Percentiles rank a stretch among this genome's conserved stretches.
These are phyloP conservation scores for Eurois occulta DNA, from an alignment of 2,888 invertebrate genomes.

Conservation along the genomic window DNA sequence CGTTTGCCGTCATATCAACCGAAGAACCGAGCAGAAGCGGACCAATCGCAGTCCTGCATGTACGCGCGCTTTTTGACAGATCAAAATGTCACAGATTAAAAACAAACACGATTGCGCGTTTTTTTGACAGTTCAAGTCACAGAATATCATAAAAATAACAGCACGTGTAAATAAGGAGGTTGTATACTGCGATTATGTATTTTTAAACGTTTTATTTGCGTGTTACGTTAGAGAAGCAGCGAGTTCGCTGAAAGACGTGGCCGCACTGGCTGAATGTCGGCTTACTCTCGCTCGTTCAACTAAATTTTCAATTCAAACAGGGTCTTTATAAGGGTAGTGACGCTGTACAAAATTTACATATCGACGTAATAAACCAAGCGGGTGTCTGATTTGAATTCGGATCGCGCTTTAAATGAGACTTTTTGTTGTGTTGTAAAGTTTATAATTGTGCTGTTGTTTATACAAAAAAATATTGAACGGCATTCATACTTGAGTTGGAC, in stretches of 20 bases:
- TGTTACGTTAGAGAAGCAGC: slow-evolving; percentile 80
- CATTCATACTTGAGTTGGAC: not conserved
- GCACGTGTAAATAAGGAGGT: slow-evolving; percentile 40
- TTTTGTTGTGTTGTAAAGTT: slow-evolving; percentile 70
- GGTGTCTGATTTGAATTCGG: slow-evolving; percentile 88
- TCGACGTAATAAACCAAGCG: slow-evolving; percentile 89
- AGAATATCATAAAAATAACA: slow-evolving; percentile 41
- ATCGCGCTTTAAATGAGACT: slow-evolving; percentile 78
- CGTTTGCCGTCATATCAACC: slow-evolving; percentile 67
- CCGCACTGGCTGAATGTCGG: slow-evolving; percentile 86
- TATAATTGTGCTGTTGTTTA: slow-evolving; percentile 57
- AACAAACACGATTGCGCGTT: slow-evolving; percentile 41
- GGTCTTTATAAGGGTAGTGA: slow-evolving; percentile 91
- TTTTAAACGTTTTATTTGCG: slow-evolving; percentile 67
- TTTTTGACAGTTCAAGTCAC: slow-evolving; percentile 55
- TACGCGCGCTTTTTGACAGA: slow-evolving; percentile 67
- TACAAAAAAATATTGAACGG: slow-evolving; percentile 12
- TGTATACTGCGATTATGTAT: slow-evolving; percentile 39
- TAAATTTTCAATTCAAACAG: slow-evolving; percentile 90
- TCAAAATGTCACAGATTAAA: slow-evolving; percentile 57
- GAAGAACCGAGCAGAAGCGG: slow-evolving; percentile 54
- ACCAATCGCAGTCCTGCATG: slow-evolving; percentile 54
- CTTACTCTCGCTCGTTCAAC: slow-evolving; percentile 87
- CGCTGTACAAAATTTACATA: slow-evolving; percentile 90
- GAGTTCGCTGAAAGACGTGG: slow-evolving; percentile 89